Conservation (phyloP, 2,113 vertebrate species). For the Etia nguti region DNA sequence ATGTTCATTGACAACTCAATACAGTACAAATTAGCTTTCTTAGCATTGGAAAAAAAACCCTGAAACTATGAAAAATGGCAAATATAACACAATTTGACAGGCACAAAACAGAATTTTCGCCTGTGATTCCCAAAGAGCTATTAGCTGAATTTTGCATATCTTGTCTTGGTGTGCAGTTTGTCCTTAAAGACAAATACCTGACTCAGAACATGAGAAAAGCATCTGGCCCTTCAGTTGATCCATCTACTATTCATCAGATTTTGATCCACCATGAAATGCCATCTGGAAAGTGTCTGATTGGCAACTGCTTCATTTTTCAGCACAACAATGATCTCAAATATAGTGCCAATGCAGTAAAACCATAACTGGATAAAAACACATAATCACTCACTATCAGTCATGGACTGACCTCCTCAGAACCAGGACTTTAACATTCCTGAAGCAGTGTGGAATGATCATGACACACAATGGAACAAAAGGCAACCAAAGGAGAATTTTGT, state of each 20-base stretch:
- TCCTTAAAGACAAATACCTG: neutral
- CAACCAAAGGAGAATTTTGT: neutral
- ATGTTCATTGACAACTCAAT: neutral
- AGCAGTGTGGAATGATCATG: neutral
- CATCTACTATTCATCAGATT: neutral
- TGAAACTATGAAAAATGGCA: neutral
- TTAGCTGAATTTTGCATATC: neutral
- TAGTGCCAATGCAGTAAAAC: neutral
- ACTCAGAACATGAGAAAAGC: neutral
- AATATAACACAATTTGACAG: neutral
- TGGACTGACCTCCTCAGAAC: neutral
- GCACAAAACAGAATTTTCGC: neutral
- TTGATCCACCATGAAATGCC: neutral
- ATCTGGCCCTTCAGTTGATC: neutral
- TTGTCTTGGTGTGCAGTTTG: neutral
- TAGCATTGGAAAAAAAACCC: neutral
- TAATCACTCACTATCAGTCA: neutral
- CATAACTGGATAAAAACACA: neutral
- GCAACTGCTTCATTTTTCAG: neutral
- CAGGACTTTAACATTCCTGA: neutral
- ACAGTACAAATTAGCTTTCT: neutral
- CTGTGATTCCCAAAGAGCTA: neutral
- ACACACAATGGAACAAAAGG: neutral
- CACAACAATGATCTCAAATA: neutral
- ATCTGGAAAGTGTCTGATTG: neutral